Base-by-base conservation (phyloP, 2,797 vertebrate genomes). In the Monodelphis domestica region DNA sequence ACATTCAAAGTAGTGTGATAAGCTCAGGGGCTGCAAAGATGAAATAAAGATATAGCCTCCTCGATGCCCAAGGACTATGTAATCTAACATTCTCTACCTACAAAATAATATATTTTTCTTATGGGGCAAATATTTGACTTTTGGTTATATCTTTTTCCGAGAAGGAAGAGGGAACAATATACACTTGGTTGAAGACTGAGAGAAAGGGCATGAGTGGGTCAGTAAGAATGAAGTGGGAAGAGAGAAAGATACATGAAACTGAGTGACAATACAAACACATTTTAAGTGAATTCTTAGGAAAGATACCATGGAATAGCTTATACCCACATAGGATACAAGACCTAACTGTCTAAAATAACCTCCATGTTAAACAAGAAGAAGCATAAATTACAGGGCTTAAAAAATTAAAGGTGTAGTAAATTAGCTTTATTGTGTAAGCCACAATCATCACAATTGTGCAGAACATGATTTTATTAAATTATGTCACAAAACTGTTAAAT, bases 61-160 rank as follows among this genome's bases (percentile, higher is more conserved):
- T 78, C 7, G 0, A 38, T n/a, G n/a, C n/a, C 63, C 63, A 70
- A 70, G 63, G 6, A 38, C 17, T 70, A 70, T 59, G 57, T 59
- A 30, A 33, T 14, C 57, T 33, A 33, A 59, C 45, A n/a, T 91
- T 93, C 93, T 91, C 17, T 90, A 51, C 56, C 1, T 6, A 91
- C 2, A 91, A 93, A 91, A 95, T 38, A 54, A 56, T 95, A 45
- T 30, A 54, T 55, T 78, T 96, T 97, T 90, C 55, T 91, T 90
- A 54, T 78, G 52, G 90, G 94, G 95, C 89, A 93, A 95, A 89
- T 91, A 92, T 24, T 29, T 95, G 89, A 91, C 56, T 89, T 96
- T 33, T 92, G 15, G 54, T 50, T 70, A 53, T 21, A 84, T 54
- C 89, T 89, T 33, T 89, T 91, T 92, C 28, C 56, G 91, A 45